Evolutionary conservation across 2,888 invertebrate genomes (phyloP).

Genomic region (Dermolepida albohirtum): DNA sequence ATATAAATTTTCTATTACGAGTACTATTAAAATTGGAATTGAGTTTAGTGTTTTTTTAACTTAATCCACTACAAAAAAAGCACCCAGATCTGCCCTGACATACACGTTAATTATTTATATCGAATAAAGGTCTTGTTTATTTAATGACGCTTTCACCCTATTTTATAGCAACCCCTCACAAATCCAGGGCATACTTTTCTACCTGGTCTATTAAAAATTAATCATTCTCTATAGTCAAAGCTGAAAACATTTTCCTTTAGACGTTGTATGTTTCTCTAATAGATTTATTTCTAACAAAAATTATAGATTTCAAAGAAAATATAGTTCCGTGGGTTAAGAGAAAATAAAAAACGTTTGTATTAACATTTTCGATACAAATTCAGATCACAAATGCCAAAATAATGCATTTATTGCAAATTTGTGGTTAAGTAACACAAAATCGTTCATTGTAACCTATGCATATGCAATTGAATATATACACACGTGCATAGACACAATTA

Average conservation of each 20-base stretch:
- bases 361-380: no score
- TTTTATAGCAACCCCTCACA: slow-evolving; percentile 39
- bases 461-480: no score
- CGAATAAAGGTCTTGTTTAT: slow-evolving; percentile 49
- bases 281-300: no score
- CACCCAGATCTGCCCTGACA: slow-evolving; percentile 28
- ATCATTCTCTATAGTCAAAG: slow-evolving; percentile 24
- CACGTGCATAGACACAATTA: no score
- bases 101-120: slow-evolving; percentile 52
- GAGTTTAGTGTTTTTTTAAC: neutral
- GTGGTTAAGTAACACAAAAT: no score
- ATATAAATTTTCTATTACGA: no score
- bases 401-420: no score
- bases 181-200: slow-evolving; percentile 29
- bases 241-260: slow-evolving; percentile 34
- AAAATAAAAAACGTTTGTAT: no score
- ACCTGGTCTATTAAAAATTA: slow-evolving; percentile 37
- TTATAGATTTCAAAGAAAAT: no score
- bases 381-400: no score
- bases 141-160: slow-evolving; percentile 50
- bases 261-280: neutral
- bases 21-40: neutral
- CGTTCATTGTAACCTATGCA: no score
- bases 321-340: no score
- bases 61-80: slow-evolving; percentile 23